These are phyloP conservation scores for Lophius americanus DNA, from an alignment of 2,797 vertebrate genomes.

Conservation along the genomic window DNA sequence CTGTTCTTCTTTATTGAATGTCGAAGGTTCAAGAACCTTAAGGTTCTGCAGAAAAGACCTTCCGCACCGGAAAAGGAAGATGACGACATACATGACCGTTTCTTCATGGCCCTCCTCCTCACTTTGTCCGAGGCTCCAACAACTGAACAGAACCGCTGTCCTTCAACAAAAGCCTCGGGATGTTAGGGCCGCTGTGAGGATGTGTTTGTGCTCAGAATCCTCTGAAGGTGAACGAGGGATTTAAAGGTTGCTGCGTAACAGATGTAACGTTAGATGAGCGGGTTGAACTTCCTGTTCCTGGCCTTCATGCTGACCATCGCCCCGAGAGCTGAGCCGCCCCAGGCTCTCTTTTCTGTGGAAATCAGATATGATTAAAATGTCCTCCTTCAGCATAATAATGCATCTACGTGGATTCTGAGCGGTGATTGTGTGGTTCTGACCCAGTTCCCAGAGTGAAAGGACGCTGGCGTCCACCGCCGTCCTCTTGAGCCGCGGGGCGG, in stretches of 20 bases:
- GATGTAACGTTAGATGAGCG: neutral
- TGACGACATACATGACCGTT: no score
- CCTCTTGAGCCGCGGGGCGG: conserved; percentile 49
- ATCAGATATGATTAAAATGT: neutral
- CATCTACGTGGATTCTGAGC: neutral
- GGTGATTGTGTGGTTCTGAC: conserved; percentile 45
- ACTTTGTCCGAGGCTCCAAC: no score
- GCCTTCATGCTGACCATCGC: neutral
- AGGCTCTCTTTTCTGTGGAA: neutral
- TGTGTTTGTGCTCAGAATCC: no score
- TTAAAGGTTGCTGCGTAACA: neutral
- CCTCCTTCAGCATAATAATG: neutral
- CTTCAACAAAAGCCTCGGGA: no score
- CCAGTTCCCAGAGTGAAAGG: conserved; percentile 43
- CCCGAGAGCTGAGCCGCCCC: neutral
- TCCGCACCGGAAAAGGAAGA: no score
- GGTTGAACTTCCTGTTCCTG: neutral
- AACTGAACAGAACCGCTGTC: no score
- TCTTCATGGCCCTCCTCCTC: no score
- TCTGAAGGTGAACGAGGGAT: neutral
- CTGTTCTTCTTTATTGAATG: no score
- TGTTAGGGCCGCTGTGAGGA: no score
- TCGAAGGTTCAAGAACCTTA: no score
- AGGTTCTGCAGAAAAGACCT: no score
- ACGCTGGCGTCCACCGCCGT: conserved; percentile 32